Conservation (phyloP, 2,113 vertebrate species). For the Condylura cristata region DNA sequence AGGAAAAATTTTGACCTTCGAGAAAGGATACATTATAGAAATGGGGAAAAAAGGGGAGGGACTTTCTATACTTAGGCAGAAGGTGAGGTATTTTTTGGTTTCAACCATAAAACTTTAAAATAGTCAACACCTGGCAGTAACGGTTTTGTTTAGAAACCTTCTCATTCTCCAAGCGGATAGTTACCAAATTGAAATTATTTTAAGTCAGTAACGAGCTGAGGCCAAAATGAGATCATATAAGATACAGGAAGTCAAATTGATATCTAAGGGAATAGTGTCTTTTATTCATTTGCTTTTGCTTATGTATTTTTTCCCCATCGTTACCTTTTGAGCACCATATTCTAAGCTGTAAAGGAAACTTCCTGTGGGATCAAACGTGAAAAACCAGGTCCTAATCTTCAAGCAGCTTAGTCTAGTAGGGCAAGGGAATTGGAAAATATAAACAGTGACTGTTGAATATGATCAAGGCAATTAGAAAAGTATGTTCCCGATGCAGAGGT, state of each 20-base stretch:
- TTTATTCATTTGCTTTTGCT: not conserved
- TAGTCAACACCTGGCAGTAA: not conserved
- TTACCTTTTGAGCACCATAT: not conserved
- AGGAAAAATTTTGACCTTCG: not conserved
- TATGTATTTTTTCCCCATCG: not conserved
- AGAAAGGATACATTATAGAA: not conserved
- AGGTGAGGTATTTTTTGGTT: slow-evolving; percentile 48
- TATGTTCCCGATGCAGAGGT: not conserved
- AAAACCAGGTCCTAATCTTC: not conserved
- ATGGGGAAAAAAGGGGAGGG: not conserved
- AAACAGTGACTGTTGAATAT: not conserved
- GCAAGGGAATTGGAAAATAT: not conserved
- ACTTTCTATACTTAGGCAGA: not conserved
- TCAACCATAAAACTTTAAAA: slow-evolving; percentile 1
- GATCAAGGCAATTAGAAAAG: not conserved
- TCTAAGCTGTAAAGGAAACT: not conserved
- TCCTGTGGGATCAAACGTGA: not conserved
- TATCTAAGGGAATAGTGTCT: not conserved
- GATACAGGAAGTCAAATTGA: not conserved
- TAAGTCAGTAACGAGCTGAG: not conserved
- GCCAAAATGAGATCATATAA: not conserved
- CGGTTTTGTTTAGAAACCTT: not conserved
- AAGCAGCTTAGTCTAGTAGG: not conserved
- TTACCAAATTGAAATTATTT: not conserved
- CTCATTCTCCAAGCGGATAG: not conserved